These are phyloP conservation scores for Drosophila anomalipes DNA, from an alignment of 2,888 invertebrate species.

Conservation along the genomic window DNA sequence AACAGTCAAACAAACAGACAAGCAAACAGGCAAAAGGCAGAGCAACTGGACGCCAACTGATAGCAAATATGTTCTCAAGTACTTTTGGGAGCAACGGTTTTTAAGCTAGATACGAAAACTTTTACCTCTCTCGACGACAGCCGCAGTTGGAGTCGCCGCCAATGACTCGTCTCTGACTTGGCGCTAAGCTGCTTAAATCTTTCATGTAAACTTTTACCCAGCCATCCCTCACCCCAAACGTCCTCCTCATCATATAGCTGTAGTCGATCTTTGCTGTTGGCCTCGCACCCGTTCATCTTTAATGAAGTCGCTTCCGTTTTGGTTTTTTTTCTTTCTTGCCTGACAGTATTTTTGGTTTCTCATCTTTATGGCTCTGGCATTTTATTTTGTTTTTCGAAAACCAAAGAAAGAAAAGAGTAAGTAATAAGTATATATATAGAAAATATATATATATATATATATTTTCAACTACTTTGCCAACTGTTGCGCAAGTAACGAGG, in stretches of 20 bases:
- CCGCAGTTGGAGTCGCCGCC: conserved; percentile 31
- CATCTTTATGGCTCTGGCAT: conserved; percentile 26
- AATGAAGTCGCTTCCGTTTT: conserved; percentile 71
- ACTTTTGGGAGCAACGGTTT: conserved; percentile 73
- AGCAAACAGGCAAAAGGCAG: conserved; percentile 19
- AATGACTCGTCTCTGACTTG: conserved; percentile 66
- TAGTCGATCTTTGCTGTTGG: conserved; percentile 62
- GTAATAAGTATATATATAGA: conserved; percentile 19
- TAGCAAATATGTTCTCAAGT: conserved; percentile 81
- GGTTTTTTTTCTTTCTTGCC: conserved; percentile 11
- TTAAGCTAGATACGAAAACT: conserved; percentile 76
- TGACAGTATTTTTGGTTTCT: conserved; percentile 29
- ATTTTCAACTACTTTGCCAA: conserved; percentile 58
- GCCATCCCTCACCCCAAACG: conserved; percentile 9
- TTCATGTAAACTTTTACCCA: conserved; percentile 75
- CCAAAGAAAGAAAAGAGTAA: neutral
- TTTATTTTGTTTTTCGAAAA: conserved; percentile 40
- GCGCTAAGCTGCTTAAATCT: conserved; percentile 80
- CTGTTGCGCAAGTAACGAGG: conserved; percentile 61
- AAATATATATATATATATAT: conserved; percentile 22
- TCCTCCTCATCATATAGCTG: conserved; percentile 23
- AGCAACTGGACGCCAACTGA: conserved; percentile 80
- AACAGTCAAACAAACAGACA: conserved; percentile 26
- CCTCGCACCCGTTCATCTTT: conserved; percentile 49
- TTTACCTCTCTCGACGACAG: conserved; percentile 57